Percentiles rank a stretch among this genome's conserved stretches.
phyloP scores from a whole-genome alignment of 2,797 vertebrate genomes.

The Bovichtus diacanthus region DNA sequence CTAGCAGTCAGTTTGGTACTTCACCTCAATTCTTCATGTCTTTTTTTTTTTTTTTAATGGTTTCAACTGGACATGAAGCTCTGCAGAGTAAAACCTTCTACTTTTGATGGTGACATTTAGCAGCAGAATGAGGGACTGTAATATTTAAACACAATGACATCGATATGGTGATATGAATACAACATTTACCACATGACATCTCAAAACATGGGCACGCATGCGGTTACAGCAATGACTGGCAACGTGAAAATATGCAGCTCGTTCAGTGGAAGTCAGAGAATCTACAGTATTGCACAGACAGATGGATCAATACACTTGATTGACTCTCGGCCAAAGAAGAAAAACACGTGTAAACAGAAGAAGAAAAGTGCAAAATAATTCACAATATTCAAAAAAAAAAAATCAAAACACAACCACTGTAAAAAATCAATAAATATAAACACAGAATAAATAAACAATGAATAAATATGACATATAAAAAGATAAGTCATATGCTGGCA shows the following conservation, averaged over 20 bases:
- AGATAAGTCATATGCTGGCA: constrained; percentile 61
- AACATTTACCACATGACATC: constrained; percentile 44
- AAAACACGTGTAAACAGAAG: constrained; percentile 50
- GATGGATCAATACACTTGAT: constrained; percentile 30
- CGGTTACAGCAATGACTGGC: constrained; percentile 39
- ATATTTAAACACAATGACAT: constrained; percentile 15
- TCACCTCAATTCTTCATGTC: not conserved
- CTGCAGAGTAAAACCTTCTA: not conserved
- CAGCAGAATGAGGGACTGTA: constrained; percentile 26
- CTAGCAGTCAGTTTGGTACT: constrained; percentile 15
- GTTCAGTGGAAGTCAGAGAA: constrained; percentile 31
- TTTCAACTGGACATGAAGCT: constrained; percentile 27
- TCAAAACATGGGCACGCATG: constrained; percentile 53
- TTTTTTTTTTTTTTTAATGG: not conserved
- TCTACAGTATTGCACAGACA: constrained; percentile 45
- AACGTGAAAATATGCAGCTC: constrained; percentile 20
- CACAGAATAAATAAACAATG: constrained; percentile 37
- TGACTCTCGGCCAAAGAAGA: constrained; percentile 26
- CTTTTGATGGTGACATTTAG: not conserved
- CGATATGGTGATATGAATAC: constrained; percentile 8
- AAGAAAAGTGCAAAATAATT: constrained; percentile 46
- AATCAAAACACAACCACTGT: constrained; percentile 26
- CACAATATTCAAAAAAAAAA: no score
- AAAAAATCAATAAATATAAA: constrained; percentile 24
- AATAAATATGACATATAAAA: constrained; percentile 36